These are phyloP conservation scores for Sminthopsis crassicaudata DNA, from an alignment of 2,113 vertebrate species.

Conservation along the genomic window DNA sequence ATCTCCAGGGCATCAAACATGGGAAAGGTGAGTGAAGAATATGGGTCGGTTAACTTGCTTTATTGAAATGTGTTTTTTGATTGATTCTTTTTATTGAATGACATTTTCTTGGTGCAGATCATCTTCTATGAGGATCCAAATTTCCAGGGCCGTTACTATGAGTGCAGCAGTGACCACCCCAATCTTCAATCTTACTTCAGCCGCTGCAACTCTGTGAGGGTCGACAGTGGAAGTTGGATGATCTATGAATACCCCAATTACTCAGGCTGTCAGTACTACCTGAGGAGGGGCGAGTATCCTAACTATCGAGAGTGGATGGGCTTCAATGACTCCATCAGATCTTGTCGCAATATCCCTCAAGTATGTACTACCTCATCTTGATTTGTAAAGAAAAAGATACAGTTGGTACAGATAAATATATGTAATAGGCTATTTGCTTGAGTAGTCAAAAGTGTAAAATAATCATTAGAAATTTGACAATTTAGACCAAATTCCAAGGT, in stretches of 20 bases:
- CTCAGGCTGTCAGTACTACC: constrained; percentile 82
- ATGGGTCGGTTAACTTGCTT: background rate
- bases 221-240: constrained; percentile 83
- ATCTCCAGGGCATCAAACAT: constrained; percentile 24
- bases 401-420: background rate
- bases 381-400: background rate
- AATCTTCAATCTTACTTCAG: constrained; percentile 82
- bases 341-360: constrained; percentile 37
- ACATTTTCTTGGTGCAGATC: constrained; percentile 73
- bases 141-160: constrained; percentile 84
- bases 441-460: background rate
- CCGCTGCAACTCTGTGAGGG: constrained; percentile 82
- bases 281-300: constrained; percentile 81
- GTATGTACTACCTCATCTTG: background rate
- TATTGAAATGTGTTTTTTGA: background rate
- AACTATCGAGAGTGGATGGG: constrained; percentile 83
- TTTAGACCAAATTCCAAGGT: background rate
- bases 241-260: constrained; percentile 80
- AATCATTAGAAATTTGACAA: background rate
- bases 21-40: constrained; percentile 45
- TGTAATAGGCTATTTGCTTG: background rate
- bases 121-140: constrained; percentile 82
- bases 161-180: constrained; percentile 80
- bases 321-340: constrained; percentile 54
- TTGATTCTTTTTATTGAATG: background rate